These are phyloP conservation scores for Anoplophora glabripennis DNA, from an alignment of 1,140 invertebrate genomes.

Conservation along the genomic window DNA sequence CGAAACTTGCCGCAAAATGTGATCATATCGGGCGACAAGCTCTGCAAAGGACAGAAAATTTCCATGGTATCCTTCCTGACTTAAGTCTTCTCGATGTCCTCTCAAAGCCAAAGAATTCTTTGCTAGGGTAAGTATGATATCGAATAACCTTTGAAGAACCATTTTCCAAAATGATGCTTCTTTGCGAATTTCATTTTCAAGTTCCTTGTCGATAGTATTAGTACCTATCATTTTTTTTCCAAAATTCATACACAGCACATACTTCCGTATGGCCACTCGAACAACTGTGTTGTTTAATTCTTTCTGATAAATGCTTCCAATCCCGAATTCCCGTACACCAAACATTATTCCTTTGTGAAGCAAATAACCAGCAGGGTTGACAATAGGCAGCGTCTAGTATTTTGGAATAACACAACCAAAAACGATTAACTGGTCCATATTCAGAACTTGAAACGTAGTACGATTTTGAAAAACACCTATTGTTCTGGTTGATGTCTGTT, in stretches of 20 bases:
- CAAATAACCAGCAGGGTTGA: slow-evolving; percentile 14
- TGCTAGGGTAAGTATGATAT: slow-evolving; percentile 14
- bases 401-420: slow-evolving; percentile 18
- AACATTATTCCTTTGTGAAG: slow-evolving; percentile 5
- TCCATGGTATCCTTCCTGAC: slow-evolving; percentile 12
- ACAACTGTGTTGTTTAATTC: slow-evolving; percentile 14
- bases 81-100: slow-evolving; percentile 16
- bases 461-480: slow-evolving; percentile 6
- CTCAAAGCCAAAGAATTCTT: slow-evolving; percentile 17
- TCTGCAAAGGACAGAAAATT: slow-evolving; percentile 15
- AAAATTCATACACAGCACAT: slow-evolving; percentile 29
- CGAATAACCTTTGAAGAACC: slow-evolving; percentile 15
- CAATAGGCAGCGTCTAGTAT: slow-evolving; percentile 14
- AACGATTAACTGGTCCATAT: slow-evolving; percentile 10
- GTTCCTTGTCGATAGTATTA: slow-evolving; percentile 23
- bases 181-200: slow-evolving; percentile 31
- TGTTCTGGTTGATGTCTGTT: slow-evolving; percentile 3
- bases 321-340: slow-evolving; percentile 10
- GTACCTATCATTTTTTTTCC: slow-evolving; percentile 29
- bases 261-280: slow-evolving; percentile 27
- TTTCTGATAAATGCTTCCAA: slow-evolving; percentile 12
- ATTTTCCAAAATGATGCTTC: slow-evolving; percentile 29
- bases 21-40: slow-evolving; percentile 12
- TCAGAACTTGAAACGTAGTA: slow-evolving; percentile 1
- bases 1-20: slow-evolving; percentile 13